Evolutionary conservation across 2,888 invertebrate genomes (phyloP).

Genomic region (Napeogenes inachia): DNA sequence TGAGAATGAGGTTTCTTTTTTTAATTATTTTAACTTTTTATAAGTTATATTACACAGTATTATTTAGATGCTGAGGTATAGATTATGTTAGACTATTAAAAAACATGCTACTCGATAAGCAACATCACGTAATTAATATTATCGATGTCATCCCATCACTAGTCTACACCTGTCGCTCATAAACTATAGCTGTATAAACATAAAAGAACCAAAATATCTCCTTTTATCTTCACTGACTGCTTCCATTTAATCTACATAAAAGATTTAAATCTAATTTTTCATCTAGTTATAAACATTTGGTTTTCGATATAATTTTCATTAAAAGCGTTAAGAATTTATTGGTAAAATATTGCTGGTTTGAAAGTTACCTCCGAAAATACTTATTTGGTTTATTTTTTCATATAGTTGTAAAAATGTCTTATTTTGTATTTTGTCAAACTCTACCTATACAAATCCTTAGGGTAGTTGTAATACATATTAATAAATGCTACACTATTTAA

Average conservation of each 20-base stretch:
- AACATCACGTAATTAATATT: neutral
- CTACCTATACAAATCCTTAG: too few species aligned
- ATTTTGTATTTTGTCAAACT: too few species aligned
- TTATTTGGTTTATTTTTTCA: too few species aligned
- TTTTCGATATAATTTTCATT: neutral
- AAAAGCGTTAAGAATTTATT: conserved; percentile 4
- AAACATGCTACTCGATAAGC: neutral
- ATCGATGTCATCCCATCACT: conserved; percentile 25
- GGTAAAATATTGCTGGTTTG: neutral
- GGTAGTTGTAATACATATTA: too few species aligned
- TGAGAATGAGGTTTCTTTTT: too few species aligned
- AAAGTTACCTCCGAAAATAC: too few species aligned
- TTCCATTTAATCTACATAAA: conserved; percentile 38
- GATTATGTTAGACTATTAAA: conserved; percentile 2
- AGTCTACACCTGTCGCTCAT: conserved; percentile 51
- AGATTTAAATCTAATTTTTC: conserved; percentile 28
- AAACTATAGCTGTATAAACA: conserved; percentile 50
- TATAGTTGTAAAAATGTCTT: too few species aligned
- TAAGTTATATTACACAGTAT: too few species aligned
- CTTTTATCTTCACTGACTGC: conserved; percentile 50
- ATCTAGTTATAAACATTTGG: conserved; percentile 18
- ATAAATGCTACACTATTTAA: too few species aligned
- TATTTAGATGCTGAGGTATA: neutral
- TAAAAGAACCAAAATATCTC: conserved; percentile 46
- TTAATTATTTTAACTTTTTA: too few species aligned